These are phyloP conservation scores for Selenia dentaria DNA, from an alignment of 2,888 invertebrate species.

Conservation along the genomic window DNA sequence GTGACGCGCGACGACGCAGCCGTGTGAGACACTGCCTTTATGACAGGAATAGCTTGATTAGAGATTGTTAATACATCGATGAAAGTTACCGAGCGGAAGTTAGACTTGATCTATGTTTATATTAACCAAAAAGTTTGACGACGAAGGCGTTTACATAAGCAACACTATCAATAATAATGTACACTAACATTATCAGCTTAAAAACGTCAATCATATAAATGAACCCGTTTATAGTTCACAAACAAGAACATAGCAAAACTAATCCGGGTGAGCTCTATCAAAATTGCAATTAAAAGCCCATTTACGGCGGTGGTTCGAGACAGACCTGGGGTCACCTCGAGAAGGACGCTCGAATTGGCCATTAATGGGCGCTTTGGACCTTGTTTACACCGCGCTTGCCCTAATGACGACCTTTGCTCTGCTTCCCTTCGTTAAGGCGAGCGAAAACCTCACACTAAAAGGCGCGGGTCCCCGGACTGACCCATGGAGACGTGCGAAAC, in stretches of 20 bases:
- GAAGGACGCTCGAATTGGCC: constrained; percentile 83
- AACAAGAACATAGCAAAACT: constrained; percentile 61
- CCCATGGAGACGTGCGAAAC: constrained; percentile 72
- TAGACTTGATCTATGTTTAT: constrained; percentile 26
- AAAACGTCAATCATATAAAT: constrained; percentile 8
- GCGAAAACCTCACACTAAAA: constrained; percentile 84
- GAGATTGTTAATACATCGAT: constrained; percentile 39
- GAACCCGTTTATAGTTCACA: constrained; percentile 31
- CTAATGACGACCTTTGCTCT: constrained; percentile 85
- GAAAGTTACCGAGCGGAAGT: constrained; percentile 27
- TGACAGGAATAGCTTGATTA: constrained; percentile 56
- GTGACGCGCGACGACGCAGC: constrained; percentile 41
- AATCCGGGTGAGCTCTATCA: constrained; percentile 75
- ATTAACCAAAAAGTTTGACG: constrained; percentile 16
- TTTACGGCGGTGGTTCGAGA: constrained; percentile 73
- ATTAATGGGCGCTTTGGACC: constrained; percentile 84
- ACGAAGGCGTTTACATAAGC: background rate
- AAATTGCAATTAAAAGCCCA: constrained; percentile 83
- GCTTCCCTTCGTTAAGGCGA: constrained; percentile 85
- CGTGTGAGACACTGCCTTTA: constrained; percentile 22
- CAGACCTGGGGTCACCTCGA: constrained; percentile 79
- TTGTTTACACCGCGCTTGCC: constrained; percentile 85
- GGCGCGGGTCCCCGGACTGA: constrained; percentile 76
- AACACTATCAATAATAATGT: background rate
- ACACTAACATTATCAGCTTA: background rate